These are phyloP conservation scores for Daktulosphaira vitifoliae DNA, from an alignment of 1,140 invertebrate species.

Conservation along the genomic window DNA sequence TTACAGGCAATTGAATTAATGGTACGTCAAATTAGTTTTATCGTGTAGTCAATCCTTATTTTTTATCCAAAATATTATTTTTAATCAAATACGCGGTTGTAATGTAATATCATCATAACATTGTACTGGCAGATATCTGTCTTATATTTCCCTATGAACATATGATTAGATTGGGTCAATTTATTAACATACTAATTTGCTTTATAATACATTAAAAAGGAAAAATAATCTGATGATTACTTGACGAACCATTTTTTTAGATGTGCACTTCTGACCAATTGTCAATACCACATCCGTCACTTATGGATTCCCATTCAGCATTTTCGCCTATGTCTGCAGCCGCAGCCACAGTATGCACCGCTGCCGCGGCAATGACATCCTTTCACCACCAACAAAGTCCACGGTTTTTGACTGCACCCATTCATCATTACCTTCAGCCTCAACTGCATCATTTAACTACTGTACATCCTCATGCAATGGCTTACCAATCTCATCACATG, in stretches of 20 bases:
- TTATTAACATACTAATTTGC: no score
- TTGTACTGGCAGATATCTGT: no score
- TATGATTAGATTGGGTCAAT: no score
- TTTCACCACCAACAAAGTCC: constrained; percentile 12
- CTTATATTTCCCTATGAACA: no score
- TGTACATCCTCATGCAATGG: constrained; percentile 17
- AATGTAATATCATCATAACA: no score
- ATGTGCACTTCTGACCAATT: constrained; percentile 13
- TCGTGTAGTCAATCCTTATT: no score
- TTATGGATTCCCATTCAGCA: constrained; percentile 27
- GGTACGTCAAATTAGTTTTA: constrained; percentile 51
- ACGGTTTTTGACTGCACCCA: constrained; percentile 9
- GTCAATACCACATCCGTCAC: constrained; percentile 8
- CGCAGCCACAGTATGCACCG: constrained; percentile 23
- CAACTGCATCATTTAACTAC: constrained; percentile 15
- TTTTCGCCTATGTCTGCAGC: constrained; percentile 29
- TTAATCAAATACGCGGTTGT: no score
- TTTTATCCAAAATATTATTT: no score
- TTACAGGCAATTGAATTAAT: constrained; percentile 83
- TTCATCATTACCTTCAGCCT: constrained; percentile 20
- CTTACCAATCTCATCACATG: constrained; percentile 1
- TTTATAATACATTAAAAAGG: no score
- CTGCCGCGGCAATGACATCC: constrained; percentile 22
- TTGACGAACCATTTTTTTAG: no score
- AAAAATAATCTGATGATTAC: no score